Conservation (phyloP, 92 coral and sea anemone species). For the Zoanthus gigantus region DNA sequence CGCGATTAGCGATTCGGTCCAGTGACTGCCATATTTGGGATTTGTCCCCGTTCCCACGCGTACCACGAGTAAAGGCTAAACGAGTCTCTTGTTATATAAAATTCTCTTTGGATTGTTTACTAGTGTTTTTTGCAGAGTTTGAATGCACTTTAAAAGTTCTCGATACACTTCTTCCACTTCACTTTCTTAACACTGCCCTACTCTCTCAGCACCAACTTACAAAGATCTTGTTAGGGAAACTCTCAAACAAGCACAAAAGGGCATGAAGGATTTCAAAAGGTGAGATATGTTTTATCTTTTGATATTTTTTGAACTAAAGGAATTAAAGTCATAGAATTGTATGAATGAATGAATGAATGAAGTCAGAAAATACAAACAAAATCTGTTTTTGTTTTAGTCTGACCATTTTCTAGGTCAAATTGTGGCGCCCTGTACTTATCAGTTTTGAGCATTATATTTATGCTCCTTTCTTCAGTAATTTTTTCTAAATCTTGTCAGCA, state of each 20-base stretch:
- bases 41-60: no score
- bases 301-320: not conserved
- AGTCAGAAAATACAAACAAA: not conserved
- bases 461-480: no score
- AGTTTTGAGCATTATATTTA: no score
- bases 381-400: no score
- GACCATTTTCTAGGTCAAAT: no score
- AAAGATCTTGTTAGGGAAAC: constrained; percentile 85
- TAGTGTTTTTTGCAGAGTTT: not conserved
- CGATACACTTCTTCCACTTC: not conserved
- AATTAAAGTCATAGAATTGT: not conserved
- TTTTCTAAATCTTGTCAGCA: no score
- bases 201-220: constrained; percentile 86
- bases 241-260: constrained; percentile 76
- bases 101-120: no score
- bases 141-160: not conserved
- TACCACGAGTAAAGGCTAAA: no score
- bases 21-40: no score
- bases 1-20: not conserved
- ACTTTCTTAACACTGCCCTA: constrained; percentile 33
- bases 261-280: constrained; percentile 81
- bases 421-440: no score
- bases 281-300: constrained; percentile 32
- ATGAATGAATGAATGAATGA: not conserved
- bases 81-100: not conserved